Evolutionary conservation across 2,113 vertebrate species (phyloP).

Genomic region (Forbesichthys papilliferus): DNA sequence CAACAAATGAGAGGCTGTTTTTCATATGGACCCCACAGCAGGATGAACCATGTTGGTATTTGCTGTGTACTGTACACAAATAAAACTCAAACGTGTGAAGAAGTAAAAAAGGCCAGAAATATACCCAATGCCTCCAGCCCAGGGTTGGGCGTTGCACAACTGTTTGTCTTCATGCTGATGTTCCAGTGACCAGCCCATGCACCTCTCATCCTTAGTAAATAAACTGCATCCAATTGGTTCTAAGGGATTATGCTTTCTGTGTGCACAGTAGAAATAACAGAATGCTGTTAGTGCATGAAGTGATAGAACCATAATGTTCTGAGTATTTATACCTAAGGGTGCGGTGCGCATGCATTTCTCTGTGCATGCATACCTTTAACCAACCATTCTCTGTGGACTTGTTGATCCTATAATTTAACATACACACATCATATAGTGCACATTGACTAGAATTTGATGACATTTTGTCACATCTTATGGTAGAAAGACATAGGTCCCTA

Average conservation of each 20-base stretch:
- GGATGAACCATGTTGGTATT: neutral
- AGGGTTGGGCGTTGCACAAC: conserved; percentile 22
- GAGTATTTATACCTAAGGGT: conserved; percentile 21
- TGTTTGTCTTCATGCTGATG: conserved; percentile 22
- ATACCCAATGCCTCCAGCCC: conserved; percentile 26
- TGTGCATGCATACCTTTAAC: neutral
- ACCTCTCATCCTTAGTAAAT: conserved; percentile 17
- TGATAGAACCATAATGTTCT: conserved; percentile 24
- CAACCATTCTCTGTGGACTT: too few relatives aligned
- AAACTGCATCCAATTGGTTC: conserved; percentile 25
- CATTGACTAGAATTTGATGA: too few relatives aligned
- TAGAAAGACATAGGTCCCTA: too few relatives aligned
- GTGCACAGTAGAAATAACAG: conserved; percentile 43
- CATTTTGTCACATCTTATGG: too few relatives aligned
- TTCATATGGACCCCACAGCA: too few relatives aligned
- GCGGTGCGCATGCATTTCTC: neutral
- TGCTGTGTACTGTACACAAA: neutral
- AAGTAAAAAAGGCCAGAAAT: neutral
- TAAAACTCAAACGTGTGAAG: neutral
- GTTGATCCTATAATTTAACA: too few relatives aligned
- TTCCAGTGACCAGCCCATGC: conserved; percentile 20
- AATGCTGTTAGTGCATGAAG: conserved; percentile 37
- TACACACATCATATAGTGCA: too few relatives aligned
- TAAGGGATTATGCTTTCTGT: conserved; percentile 45
- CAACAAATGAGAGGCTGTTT: too few relatives aligned